phyloP scores from a whole-genome alignment of 1,140 invertebrate genomes.

The Homarus americanus region DNA sequence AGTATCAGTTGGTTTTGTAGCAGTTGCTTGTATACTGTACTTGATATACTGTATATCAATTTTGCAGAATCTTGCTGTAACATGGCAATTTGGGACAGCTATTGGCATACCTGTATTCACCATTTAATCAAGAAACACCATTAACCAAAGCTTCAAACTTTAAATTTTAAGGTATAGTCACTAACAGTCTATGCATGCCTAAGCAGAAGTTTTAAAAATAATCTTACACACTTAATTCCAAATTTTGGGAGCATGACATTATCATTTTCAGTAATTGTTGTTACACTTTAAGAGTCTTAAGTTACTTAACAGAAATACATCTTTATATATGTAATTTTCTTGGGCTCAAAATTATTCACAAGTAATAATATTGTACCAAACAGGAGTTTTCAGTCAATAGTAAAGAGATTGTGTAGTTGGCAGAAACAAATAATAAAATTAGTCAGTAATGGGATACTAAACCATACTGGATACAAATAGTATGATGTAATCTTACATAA shows the following conservation, averaged over 20 bases:
- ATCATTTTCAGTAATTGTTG: background rate
- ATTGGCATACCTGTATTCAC: background rate
- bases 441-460: background rate
- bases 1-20: background rate
- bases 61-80: background rate
- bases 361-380: no score
- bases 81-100: background rate
- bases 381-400: no score
- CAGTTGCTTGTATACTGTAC: background rate
- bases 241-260: background rate
- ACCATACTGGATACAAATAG: background rate
- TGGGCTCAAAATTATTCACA: background rate
- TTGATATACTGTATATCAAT: background rate
- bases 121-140: background rate
- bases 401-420: no score
- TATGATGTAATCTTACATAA: background rate
- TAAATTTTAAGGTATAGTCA: background rate
- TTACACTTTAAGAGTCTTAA: no score
- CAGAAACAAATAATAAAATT: background rate
- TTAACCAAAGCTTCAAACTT: conserved; percentile 8
- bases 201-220: background rate
- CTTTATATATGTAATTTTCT: no score
- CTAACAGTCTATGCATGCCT: background rate
- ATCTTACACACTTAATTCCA: background rate
- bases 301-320: no score